These are phyloP conservation scores for Corydoras sp. DNA, from an alignment of 2,113 vertebrate species.

Conservation along the genomic window DNA sequence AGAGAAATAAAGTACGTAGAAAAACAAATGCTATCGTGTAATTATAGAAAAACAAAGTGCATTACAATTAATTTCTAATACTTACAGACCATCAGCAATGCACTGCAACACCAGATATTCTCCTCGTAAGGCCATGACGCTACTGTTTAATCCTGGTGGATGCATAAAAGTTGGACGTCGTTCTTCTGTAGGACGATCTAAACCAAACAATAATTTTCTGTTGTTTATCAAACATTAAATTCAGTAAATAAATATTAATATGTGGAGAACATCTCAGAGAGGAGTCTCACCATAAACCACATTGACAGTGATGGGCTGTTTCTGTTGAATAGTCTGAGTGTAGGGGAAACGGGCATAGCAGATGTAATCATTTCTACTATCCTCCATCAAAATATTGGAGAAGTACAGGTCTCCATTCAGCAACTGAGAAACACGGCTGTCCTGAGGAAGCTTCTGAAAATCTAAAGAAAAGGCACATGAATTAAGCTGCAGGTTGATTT, in stretches of 20 bases:
- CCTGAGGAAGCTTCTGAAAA: conserved; percentile 84
- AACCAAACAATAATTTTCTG: conserved; percentile 29
- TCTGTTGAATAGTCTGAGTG: conserved; percentile 97
- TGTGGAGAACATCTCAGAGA: not conserved
- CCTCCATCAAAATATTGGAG: conserved; percentile 85
- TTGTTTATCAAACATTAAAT: too few relatives aligned
- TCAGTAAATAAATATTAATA: too few relatives aligned
- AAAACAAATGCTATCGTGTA: not conserved
- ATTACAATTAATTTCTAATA: conserved; percentile 40
- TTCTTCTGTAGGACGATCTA: conserved; percentile 77
- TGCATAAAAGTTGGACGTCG: conserved; percentile 77
- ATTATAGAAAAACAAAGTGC: not conserved
- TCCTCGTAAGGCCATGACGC: conserved; percentile 82
- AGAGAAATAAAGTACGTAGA: too few relatives aligned
- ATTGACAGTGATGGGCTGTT: conserved; percentile 91
- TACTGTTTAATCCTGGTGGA: conserved; percentile 75
- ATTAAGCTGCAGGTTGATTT: not conserved
- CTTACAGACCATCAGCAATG: conserved; percentile 93
- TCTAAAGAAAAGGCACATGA: conserved; percentile 54
- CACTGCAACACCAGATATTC: conserved; percentile 84
- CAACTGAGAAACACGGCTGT: conserved; percentile 86
- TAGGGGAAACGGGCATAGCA: conserved; percentile 96
- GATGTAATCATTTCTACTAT: conserved; percentile 89
- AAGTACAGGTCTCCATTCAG: conserved; percentile 96
- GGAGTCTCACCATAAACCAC: conserved; percentile 81